Evolutionary conservation across 1,140 invertebrate species (phyloP).

Genomic region (Saxidomus purpurata): DNA sequence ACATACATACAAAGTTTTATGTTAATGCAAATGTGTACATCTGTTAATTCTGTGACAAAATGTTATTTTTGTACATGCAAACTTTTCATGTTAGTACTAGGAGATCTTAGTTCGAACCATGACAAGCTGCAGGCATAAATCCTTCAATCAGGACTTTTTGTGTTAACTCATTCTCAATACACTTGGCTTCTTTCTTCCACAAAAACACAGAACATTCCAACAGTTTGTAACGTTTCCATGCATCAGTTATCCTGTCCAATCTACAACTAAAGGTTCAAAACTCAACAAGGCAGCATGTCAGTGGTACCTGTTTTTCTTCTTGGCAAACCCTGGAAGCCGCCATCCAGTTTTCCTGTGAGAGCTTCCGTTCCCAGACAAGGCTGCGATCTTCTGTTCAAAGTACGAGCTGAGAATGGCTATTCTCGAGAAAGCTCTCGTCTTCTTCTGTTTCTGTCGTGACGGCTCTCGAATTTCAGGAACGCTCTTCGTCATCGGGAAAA

Average conservation of each 20-base stretch:
- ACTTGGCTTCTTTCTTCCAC: not conserved
- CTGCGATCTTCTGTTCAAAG: slow-evolving; percentile 83
- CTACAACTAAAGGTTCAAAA: not conserved
- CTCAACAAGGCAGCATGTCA: slow-evolving; percentile 33
- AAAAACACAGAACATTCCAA: not conserved
- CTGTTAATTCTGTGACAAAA: no score
- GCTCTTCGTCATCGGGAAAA: slow-evolving; percentile 34
- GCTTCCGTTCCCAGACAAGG: slow-evolving; percentile 69
- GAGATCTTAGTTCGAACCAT: no score
- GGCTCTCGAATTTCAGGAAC: slow-evolving; percentile 66
- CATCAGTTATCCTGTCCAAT: not conserved
- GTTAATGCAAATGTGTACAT: no score
- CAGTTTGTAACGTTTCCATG: not conserved
- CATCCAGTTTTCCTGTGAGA: slow-evolving; percentile 46
- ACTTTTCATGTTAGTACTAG: no score
- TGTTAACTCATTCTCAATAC: not conserved
- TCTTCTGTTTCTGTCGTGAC: slow-evolving; percentile 56
- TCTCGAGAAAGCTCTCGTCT: slow-evolving; percentile 76
- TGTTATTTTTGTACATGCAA: no score
- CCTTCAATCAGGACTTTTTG: no score
- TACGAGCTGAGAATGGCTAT: slow-evolving; percentile 83
- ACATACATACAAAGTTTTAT: no score
- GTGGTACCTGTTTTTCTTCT: slow-evolving; percentile 57
- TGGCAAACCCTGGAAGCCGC: not conserved
- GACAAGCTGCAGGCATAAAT: no score